Conservation (phyloP, 92 coral and sea anemone species). For the Muricea muricata region DNA sequence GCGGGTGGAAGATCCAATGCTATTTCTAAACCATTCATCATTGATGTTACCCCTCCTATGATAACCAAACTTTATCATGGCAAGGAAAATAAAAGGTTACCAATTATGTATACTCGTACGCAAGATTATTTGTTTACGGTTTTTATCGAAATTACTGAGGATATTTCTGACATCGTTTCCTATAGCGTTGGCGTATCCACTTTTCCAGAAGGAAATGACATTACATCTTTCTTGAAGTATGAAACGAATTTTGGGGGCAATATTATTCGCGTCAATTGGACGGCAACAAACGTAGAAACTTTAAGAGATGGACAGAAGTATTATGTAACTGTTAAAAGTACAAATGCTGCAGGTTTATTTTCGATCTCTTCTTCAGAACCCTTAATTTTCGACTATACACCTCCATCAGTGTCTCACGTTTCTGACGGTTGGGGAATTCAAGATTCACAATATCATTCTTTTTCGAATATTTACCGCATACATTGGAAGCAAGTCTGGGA, state of each 20-base stretch:
- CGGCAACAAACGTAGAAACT: constrained; percentile 43
- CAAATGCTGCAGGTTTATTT: constrained; percentile 82
- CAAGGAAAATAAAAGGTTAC: constrained; percentile 49
- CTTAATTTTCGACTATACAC: constrained; percentile 73
- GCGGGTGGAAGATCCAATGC: constrained; percentile 79
- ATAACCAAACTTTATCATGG: constrained; percentile 75
- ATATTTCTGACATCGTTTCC: constrained; percentile 78
- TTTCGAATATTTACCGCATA: constrained; percentile 74
- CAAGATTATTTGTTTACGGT: constrained; percentile 53
- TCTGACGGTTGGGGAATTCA: constrained; percentile 89
- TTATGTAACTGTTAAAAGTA: constrained; percentile 82
- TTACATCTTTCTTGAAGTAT: constrained; percentile 46
- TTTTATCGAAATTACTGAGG: constrained; percentile 79
- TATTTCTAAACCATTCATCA: constrained; percentile 76
- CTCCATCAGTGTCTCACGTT: constrained; percentile 74
- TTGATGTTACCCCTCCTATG: constrained; percentile 76
- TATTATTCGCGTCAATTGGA: constrained; percentile 78
- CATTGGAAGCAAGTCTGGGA: constrained; percentile 87
- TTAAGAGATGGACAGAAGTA: constrained; percentile 74
- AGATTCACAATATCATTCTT: constrained; percentile 78
- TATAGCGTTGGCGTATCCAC: constrained; percentile 87
- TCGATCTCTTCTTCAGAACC: constrained; percentile 74
- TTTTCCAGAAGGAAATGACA: constrained; percentile 84
- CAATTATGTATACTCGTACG: constrained; percentile 38
- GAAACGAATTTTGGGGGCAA: constrained; percentile 42